A percentile compares a stretch with the other conserved stretches of the same genome.
Evolutionary conservation across 1,140 invertebrate genomes (phyloP).

Genomic region (Drosophila aff.): DNA sequence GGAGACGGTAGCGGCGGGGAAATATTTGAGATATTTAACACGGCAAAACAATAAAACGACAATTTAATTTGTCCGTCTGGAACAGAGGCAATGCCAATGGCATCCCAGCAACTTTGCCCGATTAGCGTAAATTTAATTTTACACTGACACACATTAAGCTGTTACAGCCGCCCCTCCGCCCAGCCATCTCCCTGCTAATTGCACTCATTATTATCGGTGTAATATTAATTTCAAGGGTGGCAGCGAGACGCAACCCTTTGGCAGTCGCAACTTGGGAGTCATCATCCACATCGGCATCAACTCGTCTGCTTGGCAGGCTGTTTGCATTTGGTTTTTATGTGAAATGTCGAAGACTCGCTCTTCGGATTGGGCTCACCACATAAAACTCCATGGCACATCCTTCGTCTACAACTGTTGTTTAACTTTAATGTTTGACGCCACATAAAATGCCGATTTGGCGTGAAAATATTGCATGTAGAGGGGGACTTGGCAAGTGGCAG

Average conservation of each 20-base stretch:
- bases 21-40: slow-evolving; percentile 78
- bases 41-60: slow-evolving; percentile 80
- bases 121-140: slow-evolving; percentile 82
- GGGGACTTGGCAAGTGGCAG: background rate
- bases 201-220: slow-evolving; percentile 81
- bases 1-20: slow-evolving; percentile 42
- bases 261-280: slow-evolving; percentile 9
- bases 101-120: slow-evolving; percentile 38
- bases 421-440: slow-evolving; percentile 69
- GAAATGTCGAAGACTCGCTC: slow-evolving; percentile 18
- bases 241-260: slow-evolving; percentile 47
- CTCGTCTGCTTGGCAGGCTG: slow-evolving; percentile 38
- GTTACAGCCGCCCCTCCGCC: slow-evolving; percentile 28
- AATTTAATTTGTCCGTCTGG: slow-evolving; percentile 73
- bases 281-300: slow-evolving; percentile 16
- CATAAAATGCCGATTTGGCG: slow-evolving; percentile 70
- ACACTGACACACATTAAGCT: slow-evolving; percentile 81
- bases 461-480: slow-evolving; percentile 25
- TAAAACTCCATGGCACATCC: slow-evolving; percentile 32
- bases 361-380: slow-evolving; percentile 66
- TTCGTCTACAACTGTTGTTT: slow-evolving; percentile 36
- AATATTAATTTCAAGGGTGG: slow-evolving; percentile 60
- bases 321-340: slow-evolving; percentile 82
- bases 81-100: slow-evolving; percentile 41
- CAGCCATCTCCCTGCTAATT: slow-evolving; percentile 48